Percentiles rank a stretch among this genome's conserved stretches.
These are phyloP conservation scores for Pristionchus maxplancki DNA, from an alignment of 2,888 invertebrate genomes.

Conservation along the genomic window DNA sequence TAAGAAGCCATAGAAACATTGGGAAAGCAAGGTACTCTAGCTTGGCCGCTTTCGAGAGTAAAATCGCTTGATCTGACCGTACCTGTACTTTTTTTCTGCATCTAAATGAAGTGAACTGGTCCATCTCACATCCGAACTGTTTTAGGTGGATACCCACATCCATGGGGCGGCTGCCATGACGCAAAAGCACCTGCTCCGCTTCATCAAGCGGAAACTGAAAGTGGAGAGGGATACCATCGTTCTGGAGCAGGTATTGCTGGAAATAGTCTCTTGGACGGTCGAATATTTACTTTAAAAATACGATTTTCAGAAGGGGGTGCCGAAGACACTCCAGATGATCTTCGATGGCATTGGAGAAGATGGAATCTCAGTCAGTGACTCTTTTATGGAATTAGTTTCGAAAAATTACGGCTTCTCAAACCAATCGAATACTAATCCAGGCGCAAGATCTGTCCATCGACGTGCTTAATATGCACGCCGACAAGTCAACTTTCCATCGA, in stretches of 20 bases:
- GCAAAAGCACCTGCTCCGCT: conserved; percentile 96
- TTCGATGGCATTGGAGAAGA: conserved; percentile 91
- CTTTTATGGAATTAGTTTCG: no score
- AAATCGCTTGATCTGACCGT: no score
- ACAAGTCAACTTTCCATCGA: conserved; percentile 96
- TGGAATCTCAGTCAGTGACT: no score
- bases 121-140: no score
- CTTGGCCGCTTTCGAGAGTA: no score
- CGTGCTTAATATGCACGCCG: conserved; percentile 97
- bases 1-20: no score
- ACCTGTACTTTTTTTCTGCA: no score
- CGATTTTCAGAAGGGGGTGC: conserved; percentile 80
- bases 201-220: conserved; percentile 97
- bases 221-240: conserved; percentile 91
- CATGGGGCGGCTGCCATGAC: conserved; percentile 99
- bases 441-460: conserved; percentile 98
- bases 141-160: conserved; percentile 97
- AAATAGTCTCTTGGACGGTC: no score
- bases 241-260: conserved; percentile 80
- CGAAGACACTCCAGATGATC: conserved; percentile 91
- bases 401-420: no score
- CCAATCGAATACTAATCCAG: conserved; percentile 78
- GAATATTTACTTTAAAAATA: not conserved
- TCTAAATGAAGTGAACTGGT: no score
- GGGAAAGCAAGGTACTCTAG: conserved; percentile 82